A percentile compares a stretch with the other conserved stretches of the same genome.
Conservation (phyloP, 2,888 invertebrate species). For the Crepidodera aurea region DNA sequence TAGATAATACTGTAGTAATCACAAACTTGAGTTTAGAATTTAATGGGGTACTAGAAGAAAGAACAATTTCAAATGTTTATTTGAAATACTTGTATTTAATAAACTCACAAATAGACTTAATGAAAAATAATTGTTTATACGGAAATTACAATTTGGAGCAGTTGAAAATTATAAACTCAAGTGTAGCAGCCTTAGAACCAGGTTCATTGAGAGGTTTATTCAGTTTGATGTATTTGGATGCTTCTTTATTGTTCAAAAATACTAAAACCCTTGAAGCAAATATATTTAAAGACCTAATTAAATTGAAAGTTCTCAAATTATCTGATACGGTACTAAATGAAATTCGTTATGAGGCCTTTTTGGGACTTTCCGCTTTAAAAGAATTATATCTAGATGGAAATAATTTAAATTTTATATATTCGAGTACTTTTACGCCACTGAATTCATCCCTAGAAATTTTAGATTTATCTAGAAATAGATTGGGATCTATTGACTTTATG, state of each 20-base stretch:
- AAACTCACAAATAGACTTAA: constrained; percentile 9
- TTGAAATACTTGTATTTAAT: constrained; percentile 7
- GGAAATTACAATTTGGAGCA: constrained; percentile 14
- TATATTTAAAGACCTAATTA: constrained; percentile 8
- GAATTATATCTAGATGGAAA: constrained; percentile 13
- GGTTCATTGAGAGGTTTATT: constrained; percentile 21
- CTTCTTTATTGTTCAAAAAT: constrained; percentile 23
- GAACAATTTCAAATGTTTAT: constrained; percentile 3
- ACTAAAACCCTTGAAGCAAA: neutral
- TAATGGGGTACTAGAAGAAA: constrained; percentile 2
- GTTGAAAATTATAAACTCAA: constrained; percentile 14
- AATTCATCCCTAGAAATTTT: neutral
- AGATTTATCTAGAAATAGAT: constrained; percentile 6
- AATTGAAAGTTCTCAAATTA: constrained; percentile 3
- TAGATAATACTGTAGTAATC: constrained; percentile 1
- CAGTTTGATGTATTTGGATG: constrained; percentile 15
- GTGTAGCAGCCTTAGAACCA: constrained; percentile 9
- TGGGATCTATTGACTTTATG: neutral
- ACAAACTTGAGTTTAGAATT: constrained; percentile 12
- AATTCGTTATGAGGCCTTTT: constrained; percentile 16
- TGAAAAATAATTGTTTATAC: constrained; percentile 15
- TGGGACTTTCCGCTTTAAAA: constrained; percentile 10
- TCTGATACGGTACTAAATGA: constrained; percentile 4
- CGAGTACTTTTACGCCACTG: neutral
- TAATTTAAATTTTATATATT: neutral